phyloP scores from a whole-genome alignment of 2,888 invertebrate genomes.

The Sisyra terminalis region DNA sequence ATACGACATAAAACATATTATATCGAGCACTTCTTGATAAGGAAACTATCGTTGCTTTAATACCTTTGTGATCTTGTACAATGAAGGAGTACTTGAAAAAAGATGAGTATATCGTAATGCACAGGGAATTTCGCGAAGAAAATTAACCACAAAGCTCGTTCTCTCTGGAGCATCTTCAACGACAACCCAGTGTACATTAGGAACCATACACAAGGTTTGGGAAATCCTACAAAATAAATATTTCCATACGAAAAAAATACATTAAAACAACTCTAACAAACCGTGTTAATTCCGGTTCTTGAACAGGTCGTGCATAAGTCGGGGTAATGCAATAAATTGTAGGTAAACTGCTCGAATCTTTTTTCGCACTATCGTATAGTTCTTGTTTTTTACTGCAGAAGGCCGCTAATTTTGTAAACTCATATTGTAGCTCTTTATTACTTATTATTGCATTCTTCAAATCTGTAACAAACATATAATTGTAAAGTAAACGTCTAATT shows the following conservation, averaged over 20 bases:
- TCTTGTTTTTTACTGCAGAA: constrained; percentile 6
- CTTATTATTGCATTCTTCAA: constrained; percentile 3
- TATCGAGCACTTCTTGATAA: no score
- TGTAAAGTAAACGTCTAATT: not conserved
- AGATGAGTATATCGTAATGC: constrained; percentile 40
- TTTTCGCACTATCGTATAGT: constrained; percentile 17
- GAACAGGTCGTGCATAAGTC: constrained; percentile 72
- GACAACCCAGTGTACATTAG: constrained; percentile 86
- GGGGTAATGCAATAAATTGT: constrained; percentile 85
- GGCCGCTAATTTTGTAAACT: constrained; percentile 5
- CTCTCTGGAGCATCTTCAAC: constrained; percentile 69
- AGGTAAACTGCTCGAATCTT: constrained; percentile 31
- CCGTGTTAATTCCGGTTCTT: constrained; percentile 88
- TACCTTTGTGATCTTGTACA: constrained; percentile 37
- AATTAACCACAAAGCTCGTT: constrained; percentile 53
- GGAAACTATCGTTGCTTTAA: no score
- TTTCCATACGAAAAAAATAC: not conserved
- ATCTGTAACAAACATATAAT: not conserved
- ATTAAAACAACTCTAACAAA: constrained; percentile 18
- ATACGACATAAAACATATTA: no score
- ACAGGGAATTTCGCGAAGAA: constrained; percentile 42
- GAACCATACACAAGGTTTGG: constrained; percentile 71
- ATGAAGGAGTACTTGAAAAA: constrained; percentile 48
- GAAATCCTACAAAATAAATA: constrained; percentile 41
- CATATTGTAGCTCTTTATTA: constrained; percentile 6